A percentile compares a stretch with the other conserved stretches of the same genome.
These are phyloP conservation scores for Euleptes europaea DNA, from an alignment of 2,113 vertebrate genomes.

Conservation along the genomic window DNA sequence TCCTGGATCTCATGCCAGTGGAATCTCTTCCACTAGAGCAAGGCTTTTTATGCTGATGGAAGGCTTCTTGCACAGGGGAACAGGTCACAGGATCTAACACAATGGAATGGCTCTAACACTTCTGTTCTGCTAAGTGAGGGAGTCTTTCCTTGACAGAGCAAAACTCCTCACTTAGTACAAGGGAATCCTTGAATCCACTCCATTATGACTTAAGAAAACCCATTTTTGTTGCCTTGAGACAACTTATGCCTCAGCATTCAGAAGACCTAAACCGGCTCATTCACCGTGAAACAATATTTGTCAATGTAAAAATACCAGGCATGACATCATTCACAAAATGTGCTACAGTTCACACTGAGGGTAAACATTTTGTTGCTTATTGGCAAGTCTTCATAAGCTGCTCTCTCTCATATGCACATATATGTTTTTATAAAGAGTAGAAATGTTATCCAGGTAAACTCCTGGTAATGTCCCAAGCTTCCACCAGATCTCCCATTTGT, in stretches of 20 bases:
- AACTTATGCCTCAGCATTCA: not conserved
- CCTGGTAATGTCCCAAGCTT: not conserved
- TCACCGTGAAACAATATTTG: slow-evolving; percentile 1
- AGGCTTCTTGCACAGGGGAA: too few relatives aligned
- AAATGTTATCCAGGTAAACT: slow-evolving; percentile 3
- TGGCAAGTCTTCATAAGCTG: not conserved
- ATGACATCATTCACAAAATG: not conserved
- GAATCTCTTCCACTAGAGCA: too few relatives aligned
- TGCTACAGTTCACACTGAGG: not conserved
- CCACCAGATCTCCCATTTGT: not conserved
- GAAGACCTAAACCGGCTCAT: not conserved
- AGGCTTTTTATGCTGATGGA: not conserved
- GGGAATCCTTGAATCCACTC: too few relatives aligned
- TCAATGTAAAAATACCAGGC: slow-evolving; percentile 6
- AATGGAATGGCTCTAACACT: too few relatives aligned
- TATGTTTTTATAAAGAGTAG: not conserved
- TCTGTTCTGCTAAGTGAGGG: too few relatives aligned
- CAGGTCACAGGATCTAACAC: too few relatives aligned
- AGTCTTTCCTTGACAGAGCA: too few relatives aligned
- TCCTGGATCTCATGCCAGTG: too few relatives aligned
- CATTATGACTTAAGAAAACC: not conserved
- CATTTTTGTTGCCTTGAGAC: not conserved
- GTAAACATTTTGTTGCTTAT: accelerated
- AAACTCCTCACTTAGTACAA: too few relatives aligned
- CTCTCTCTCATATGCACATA: accelerated